Conservation (phyloP, 2,888 invertebrate genomes). For the Acleris holmiana region DNA sequence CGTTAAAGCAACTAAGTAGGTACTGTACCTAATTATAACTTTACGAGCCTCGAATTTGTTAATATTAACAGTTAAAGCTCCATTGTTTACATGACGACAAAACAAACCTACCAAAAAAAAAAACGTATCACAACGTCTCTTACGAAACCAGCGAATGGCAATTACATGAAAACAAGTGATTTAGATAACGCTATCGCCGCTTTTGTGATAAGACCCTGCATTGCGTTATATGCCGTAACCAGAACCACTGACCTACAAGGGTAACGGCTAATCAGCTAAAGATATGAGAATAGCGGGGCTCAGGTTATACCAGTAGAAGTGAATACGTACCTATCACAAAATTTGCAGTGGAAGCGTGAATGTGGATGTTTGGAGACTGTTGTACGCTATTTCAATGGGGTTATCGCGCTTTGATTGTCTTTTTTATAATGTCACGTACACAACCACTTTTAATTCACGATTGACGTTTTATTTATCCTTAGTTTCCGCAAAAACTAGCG, state of each 20-base stretch:
- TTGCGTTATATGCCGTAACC: slow-evolving; percentile 46
- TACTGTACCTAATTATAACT: too few species aligned
- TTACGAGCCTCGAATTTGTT: too few species aligned
- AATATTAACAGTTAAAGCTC: too few species aligned
- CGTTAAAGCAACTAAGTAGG: too few species aligned
- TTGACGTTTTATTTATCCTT: not conserved
- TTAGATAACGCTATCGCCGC: slow-evolving; percentile 62
- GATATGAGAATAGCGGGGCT: not conserved
- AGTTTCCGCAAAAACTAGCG: too few species aligned
- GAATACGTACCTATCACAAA: slow-evolving; percentile 23
- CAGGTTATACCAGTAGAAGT: slow-evolving; percentile 13
- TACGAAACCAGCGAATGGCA: slow-evolving; percentile 34
- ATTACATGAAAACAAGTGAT: slow-evolving; percentile 58
- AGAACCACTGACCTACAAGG: slow-evolving; percentile 11
- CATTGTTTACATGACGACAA: too few species aligned
- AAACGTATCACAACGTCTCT: slow-evolving; percentile 23
- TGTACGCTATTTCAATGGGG: slow-evolving; percentile 58
- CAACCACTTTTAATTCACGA: not conserved
- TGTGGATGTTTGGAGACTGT: slow-evolving; percentile 38
- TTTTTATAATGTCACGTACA: slow-evolving; percentile 2
- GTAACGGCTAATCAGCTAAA: slow-evolving; percentile 4
- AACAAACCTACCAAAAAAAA: not conserved
- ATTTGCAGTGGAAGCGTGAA: slow-evolving; percentile 29
- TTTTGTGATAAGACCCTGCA: slow-evolving; percentile 49
- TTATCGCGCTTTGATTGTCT: slow-evolving; percentile 50